Evolutionary conservation across 2,888 invertebrate species (phyloP), one percentile per base, ranked within the genome.

Genomic region (Dryobotodes eremita): DNA sequence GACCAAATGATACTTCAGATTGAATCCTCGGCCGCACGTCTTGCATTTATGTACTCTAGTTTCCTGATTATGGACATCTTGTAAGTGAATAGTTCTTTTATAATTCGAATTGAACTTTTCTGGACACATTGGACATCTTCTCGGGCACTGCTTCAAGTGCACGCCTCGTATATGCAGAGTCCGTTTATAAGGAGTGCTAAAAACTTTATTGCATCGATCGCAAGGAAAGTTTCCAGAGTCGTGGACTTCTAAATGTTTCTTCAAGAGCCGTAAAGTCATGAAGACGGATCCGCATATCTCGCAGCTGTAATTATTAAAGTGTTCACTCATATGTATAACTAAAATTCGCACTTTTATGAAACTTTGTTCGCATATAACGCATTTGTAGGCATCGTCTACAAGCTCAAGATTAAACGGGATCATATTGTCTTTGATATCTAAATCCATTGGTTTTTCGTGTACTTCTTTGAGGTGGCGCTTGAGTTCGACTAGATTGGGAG

Each of bases 261-360:
- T 96, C 36, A 97, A 74, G 1, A 96, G 92, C 0, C 96, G 90
- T 69, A 96, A 82, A 0, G 97, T 97, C 96, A 96, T 96, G 86
- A 96, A 97, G 0, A 94, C 96, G 0, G 96, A 95, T 0, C 97
- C 97, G 65, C 97, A 97, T 11, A 96, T 92, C 75, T 97, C 97
- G 46, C 97, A 97, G 80, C 96, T 96, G 75, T 96, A 97, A 82
- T 96, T 96, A 72, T 94, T 96, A 68, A 97, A 97, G 78, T 97
- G 97, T 0, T 95, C 95, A 79, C 96, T 96, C 97, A 97, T 97
- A 71, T 97, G 97, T 4, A 96, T 96, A 0, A 96, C 96, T 36
- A 97, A 88, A 62, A 95, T 94, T 4, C 96, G 90, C 0, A 96
- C 92, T 94, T 97, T 96, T 50, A 96, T 94, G 69, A 97, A 96